Evolutionary conservation across 2,113 vertebrate genomes (phyloP).

Genomic region (Isichthys henryi): DNA sequence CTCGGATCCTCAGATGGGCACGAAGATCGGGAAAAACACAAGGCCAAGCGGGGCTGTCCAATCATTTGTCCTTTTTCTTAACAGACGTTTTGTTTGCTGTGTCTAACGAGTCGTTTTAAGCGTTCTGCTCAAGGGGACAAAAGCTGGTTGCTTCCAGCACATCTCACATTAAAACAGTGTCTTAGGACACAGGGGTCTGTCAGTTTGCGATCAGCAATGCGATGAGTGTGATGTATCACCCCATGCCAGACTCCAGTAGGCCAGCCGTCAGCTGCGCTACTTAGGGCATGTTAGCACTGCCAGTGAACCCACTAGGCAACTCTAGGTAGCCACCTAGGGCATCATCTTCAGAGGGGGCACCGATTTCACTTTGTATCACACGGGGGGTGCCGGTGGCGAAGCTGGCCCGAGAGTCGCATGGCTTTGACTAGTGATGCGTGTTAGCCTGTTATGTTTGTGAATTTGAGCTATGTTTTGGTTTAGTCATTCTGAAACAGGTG

Average conservation of each 20-base stretch:
- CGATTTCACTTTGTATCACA: background rate
- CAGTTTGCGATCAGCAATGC: background rate
- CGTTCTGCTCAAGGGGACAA: background rate
- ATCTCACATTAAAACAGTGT: background rate
- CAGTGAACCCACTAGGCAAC: background rate
- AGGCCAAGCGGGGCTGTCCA: background rate
- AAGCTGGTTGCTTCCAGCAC: background rate
- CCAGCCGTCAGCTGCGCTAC: background rate
- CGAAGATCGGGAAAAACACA: background rate
- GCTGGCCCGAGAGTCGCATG: background rate
- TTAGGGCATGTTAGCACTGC: background rate
- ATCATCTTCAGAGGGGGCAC: background rate
- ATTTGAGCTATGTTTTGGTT: background rate
- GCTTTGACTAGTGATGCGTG: background rate
- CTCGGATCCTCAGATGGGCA: background rate
- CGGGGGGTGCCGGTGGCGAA: background rate
- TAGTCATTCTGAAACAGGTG: background rate
- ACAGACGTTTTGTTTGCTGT: background rate
- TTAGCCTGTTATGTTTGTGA: background rate
- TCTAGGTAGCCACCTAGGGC: background rate
- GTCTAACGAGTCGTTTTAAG: background rate
- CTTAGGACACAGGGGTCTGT: background rate
- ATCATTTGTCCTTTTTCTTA: background rate
- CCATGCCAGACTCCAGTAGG: background rate
- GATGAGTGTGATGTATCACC: background rate